Base-by-base conservation (phyloP, 37 sponge, comb jelly and placozoan species). In the Bolinopsis microptera region DNA sequence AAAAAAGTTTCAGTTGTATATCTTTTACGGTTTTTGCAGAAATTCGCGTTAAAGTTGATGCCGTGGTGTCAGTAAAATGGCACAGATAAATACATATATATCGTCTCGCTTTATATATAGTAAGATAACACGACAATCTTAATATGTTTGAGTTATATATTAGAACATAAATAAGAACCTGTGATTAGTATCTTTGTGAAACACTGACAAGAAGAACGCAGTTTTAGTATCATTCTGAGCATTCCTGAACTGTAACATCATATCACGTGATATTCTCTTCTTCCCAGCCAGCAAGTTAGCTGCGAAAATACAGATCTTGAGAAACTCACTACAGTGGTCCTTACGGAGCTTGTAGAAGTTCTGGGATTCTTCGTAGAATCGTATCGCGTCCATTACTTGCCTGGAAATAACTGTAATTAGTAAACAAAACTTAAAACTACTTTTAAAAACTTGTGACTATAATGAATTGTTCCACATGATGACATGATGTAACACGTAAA, bases 351-450 rank as follows among this genome's bases (percentile, higher is more conserved):
- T 77, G 80, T 32, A 77, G 80, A 77, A 77, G 9, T 32, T 5
- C 18, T 77, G 27, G 36, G 80, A 77, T 34, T 77, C 35, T 36
- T 77, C 80, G 80, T 77, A 77, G 80, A 77, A 77, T 1, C 32
- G 28, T 27, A 77, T 77, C 28, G 80, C 80, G 18, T 27, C 35
- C 32, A 16, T 1, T 8, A 77, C 37, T 27, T 77, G 27, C 36
- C 80, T 77, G 35, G 13, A 18, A 67, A 18, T 22, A 18, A 67
- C 18, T 67, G 68, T 13, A 22, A 18, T 67, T 18, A 67, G 18
- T 13, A 67, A 22, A 18, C 18, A 18, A 67, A 67, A 67, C 18
- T 67, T 22, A 18, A 18, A 21, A 18, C n/a, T n/a, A n/a, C n/a
- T n/a, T n/a, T n/a, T n/a, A n/a, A n/a, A n/a, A n/a, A n/a, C n/a